Base-by-base conservation (phyloP, 2,113 vertebrate species). In the Heteronetta atricapilla region DNA sequence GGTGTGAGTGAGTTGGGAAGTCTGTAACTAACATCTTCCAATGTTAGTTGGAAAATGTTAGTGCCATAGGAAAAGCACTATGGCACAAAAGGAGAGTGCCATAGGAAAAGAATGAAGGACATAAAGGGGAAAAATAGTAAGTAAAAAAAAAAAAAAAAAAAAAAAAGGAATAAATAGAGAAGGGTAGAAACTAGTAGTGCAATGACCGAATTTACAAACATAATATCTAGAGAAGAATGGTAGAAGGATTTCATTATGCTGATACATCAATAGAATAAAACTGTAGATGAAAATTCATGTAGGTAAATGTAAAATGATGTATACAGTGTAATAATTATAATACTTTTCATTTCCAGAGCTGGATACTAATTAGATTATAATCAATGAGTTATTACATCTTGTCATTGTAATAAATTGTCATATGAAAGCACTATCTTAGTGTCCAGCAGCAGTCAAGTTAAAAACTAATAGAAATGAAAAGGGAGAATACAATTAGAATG, bases 1-100 rank as follows among this genome's bases (percentile, higher is more conserved):
- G 4, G 16, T 68, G 9, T 0, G 1, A 74, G 36, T 36, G 31
- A 25, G 28, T 8, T 14, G 3, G 2, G 8, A 3, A 1, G 0
- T 34, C 58, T 56, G n/a, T n/a, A n/a, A n/a, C n/a, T n/a, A n/a
- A n/a, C n/a, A n/a, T n/a, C n/a, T n/a, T n/a, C n/a, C n/a, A n/a
- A n/a, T n/a, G n/a, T n/a, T n/a, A n/a, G n/a, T n/a, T n/a, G n/a
- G n/a, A n/a, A n/a, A n/a, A n/a, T n/a, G n/a, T n/a, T n/a, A n/a
- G n/a, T n/a, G n/a, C n/a, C n/a, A n/a, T n/a, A n/a, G n/a, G n/a
- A n/a, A n/a, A n/a, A n/a, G n/a, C n/a, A n/a, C n/a, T n/a, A n/a
- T n/a, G n/a, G n/a, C n/a, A n/a, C n/a, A 66, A 73, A 85, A 70
- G 2, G n/a, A 92, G 56, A 4, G 3, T 36, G 11, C 9, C 18